Conservation (phyloP, 2,113 vertebrate species). For the Catharus bicknelli region DNA sequence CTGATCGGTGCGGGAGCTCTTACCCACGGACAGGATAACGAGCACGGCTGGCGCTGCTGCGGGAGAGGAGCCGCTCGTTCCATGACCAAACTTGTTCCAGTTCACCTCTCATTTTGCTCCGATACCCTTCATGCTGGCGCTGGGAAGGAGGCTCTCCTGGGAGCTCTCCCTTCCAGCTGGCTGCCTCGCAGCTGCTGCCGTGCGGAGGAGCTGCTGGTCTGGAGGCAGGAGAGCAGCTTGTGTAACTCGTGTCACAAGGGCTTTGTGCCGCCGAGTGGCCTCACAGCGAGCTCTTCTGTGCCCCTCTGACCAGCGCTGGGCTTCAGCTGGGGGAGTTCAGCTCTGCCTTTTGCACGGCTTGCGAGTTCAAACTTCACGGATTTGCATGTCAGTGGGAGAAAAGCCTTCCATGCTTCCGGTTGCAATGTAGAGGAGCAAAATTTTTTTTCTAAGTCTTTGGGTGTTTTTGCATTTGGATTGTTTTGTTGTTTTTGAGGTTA, state of each 20-base stretch:
- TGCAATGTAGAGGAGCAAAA: background rate
- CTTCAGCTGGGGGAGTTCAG: background rate
- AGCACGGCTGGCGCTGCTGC: background rate
- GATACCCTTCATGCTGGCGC: background rate
- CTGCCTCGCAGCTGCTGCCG: background rate
- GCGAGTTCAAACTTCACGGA: background rate
- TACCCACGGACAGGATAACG: fast-evolving
- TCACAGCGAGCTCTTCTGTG: fast-evolving
- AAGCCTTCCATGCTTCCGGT: background rate
- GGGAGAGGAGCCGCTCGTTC: background rate
- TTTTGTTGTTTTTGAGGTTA: background rate
- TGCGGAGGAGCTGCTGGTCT: background rate
- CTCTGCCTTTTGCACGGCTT: background rate
- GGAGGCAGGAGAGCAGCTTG: background rate
- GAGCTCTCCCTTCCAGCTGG: background rate
- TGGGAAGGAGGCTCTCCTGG: background rate
- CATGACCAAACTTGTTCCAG: background rate
- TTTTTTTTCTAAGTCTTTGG: background rate
- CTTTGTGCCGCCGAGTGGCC: fast-evolving
- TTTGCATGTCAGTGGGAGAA: background rate
- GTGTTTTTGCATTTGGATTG: background rate
- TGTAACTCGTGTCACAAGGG: background rate
- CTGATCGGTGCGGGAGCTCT: background rate
- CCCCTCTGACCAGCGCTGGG: fast-evolving
- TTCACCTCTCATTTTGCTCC: background rate